Evolutionary conservation across 2,888 invertebrate species (phyloP), one percentile per base, ranked within the genome.

Genomic region (Hydriomena furcata): DNA sequence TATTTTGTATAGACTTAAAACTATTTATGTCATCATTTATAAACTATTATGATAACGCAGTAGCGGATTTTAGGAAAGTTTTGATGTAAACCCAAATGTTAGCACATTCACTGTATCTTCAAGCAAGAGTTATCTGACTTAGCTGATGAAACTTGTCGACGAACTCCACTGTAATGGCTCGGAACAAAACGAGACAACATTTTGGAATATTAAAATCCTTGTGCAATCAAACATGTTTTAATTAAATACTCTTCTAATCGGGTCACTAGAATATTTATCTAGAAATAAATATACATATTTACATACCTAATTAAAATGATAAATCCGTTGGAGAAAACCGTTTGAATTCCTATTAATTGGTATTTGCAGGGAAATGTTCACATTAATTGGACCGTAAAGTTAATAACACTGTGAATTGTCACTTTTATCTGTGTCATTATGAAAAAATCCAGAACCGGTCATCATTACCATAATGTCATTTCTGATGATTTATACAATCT

Each of bases 211-310:
- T 50, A 38, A 43, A 46, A 46, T 38, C 37, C 35, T 40, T 52
- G 52, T 56, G 49, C 52, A 52, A 44, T 42, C 11, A 45, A 52
- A 41, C 38, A 50, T 52, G 41, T 52, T 49, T 43, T 50, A 34
- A 30, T 48, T 42, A 25, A 35, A 28, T 28, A 42, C 31, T 32
- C 36, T 50, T 42, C 24, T 40, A 47, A 41, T 34, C 34, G 21
- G 20, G 7, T 35, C 27, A 36, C 13, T 49, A 6, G 42, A 37
- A 42, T 11, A 12, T 21, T 10, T 20, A 7, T 24, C 13, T 8
- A 24, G 11, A n/a, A n/a, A n/a, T n/a, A n/a, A n/a, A n/a, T n/a
- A n/a, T n/a, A n/a, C n/a, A n/a, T n/a, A n/a, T n/a, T n/a, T 21
- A 8, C 7, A 24, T 35, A 35, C 34, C 27, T 24, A 44, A 40